These are phyloP conservation scores for Phallusia fumigata DNA, from an alignment of 23 tunicate genomes.

Conservation along the genomic window DNA sequence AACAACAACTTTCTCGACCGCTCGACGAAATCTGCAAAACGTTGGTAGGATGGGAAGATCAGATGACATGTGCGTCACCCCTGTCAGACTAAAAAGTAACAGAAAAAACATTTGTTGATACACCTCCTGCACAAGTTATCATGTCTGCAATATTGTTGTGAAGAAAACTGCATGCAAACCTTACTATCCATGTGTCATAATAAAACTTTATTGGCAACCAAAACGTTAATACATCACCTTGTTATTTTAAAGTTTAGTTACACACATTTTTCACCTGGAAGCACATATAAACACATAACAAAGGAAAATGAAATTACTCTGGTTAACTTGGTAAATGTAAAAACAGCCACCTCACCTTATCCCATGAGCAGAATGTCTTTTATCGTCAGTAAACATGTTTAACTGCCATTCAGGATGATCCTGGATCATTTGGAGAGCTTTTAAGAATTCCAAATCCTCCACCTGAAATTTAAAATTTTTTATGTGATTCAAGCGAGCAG, in stretches of 20 bases:
- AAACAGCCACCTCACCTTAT: slow-evolving; percentile 19
- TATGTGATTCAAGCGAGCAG: not conserved
- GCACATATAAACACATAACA: too few species aligned
- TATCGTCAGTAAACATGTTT: not conserved
- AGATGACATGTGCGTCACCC: slow-evolving; percentile 44
- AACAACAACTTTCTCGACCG: slow-evolving; percentile 65
- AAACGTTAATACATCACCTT: too few species aligned
- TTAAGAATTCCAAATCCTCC: not conserved
- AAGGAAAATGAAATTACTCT: too few species aligned
- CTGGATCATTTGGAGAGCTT: slow-evolving; percentile 34
- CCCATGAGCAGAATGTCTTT: not conserved
- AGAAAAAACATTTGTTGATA: too few species aligned
- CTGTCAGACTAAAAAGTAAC: slow-evolving; percentile 17
- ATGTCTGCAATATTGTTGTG: too few species aligned
- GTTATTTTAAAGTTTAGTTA: too few species aligned
- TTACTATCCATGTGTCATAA: too few species aligned
- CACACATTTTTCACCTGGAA: too few species aligned
- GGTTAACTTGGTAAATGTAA: not conserved
- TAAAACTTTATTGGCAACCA: too few species aligned
- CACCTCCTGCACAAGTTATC: too few species aligned
- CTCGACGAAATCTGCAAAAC: slow-evolving; percentile 69
- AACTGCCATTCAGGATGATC: slow-evolving; percentile 52
- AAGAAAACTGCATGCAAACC: too few species aligned
- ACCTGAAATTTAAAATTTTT: slow-evolving; percentile 10
- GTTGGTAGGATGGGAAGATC: slow-evolving; percentile 49